Evolutionary conservation across 2,888 invertebrate genomes (phyloP).

Genomic region (Caenorhabditis sp.): DNA sequence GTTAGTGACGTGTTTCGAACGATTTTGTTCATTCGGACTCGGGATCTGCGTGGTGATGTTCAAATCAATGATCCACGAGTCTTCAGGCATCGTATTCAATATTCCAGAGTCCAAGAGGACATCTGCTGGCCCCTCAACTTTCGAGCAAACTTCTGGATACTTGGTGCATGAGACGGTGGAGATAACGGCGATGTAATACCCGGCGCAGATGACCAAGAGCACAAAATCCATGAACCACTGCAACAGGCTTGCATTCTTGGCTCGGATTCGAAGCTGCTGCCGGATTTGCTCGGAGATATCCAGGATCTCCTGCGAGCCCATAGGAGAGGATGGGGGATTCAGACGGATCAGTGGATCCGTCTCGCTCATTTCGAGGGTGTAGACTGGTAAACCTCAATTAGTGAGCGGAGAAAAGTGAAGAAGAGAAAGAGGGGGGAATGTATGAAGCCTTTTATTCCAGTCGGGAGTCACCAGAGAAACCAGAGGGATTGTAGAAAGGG

Average conservation of each 20-base stretch:
- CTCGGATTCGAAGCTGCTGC: not conserved
- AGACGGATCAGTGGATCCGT: not conserved
- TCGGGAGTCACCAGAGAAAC: too few species aligned
- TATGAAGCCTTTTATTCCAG: too few species aligned
- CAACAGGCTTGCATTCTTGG: not conserved
- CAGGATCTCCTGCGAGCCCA: too few species aligned
- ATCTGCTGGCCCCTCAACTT: not conserved
- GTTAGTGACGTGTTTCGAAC: not conserved
- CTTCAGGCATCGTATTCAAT: too few species aligned
- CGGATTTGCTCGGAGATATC: not conserved
- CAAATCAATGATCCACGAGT: too few species aligned
- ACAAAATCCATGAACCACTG: not conserved
- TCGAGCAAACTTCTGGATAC: not conserved
- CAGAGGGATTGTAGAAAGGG: too few species aligned
- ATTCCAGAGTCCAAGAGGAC: not conserved
- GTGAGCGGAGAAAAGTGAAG: too few species aligned
- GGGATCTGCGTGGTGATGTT: not conserved
- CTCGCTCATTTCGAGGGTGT: not conserved
- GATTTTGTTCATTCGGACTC: not conserved
- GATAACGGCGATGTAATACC: not conserved
- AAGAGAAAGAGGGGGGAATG: too few species aligned
- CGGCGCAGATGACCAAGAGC: not conserved
- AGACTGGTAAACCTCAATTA: too few species aligned
- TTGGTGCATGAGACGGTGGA: not conserved
- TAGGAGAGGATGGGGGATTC: not conserved